A percentile compares a stretch with the other conserved stretches of the same genome.
phyloP scores from a whole-genome alignment of 2,113 vertebrate species.

The Ammospiza nelsoni region DNA sequence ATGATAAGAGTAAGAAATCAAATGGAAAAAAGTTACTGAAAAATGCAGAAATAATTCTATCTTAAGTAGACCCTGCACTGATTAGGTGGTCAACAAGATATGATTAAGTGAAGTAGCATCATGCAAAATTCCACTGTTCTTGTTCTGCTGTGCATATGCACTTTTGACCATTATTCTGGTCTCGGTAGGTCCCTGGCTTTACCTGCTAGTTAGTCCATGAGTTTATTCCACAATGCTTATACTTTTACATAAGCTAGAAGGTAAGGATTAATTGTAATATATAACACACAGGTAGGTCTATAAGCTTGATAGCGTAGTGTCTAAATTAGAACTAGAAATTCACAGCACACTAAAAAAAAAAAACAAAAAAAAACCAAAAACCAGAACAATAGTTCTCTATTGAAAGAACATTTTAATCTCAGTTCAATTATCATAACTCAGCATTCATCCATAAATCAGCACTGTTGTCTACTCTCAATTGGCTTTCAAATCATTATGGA shows the following conservation, averaged over 20 bases:
- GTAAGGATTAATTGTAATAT: not conserved
- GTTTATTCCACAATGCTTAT: not conserved
- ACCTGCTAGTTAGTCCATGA: not conserved
- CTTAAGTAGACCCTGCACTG: not conserved
- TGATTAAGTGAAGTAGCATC: not conserved
- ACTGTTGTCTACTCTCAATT: not conserved
- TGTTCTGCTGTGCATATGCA: not conserved
- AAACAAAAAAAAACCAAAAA: not conserved
- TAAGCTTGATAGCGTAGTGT: not conserved
- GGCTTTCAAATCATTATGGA: not conserved
- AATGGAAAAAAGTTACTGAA: not conserved
- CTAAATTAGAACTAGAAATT: not conserved
- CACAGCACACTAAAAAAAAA: not conserved
- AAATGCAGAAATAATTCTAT: not conserved
- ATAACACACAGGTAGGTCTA: not conserved
- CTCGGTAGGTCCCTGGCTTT: not conserved
- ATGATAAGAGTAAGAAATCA: not conserved
- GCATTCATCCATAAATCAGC: not conserved
- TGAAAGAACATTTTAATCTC: not conserved
- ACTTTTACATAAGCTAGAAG: not conserved
- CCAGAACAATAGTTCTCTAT: not conserved
- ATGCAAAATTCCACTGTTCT: not conserved
- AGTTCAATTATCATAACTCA: not conserved
- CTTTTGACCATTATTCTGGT: not conserved
- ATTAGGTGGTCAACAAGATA: not conserved